A percentile compares a stretch with the other conserved stretches of the same genome.
phyloP scores from a whole-genome alignment of 2,113 vertebrate genomes.

The Indri indri region DNA sequence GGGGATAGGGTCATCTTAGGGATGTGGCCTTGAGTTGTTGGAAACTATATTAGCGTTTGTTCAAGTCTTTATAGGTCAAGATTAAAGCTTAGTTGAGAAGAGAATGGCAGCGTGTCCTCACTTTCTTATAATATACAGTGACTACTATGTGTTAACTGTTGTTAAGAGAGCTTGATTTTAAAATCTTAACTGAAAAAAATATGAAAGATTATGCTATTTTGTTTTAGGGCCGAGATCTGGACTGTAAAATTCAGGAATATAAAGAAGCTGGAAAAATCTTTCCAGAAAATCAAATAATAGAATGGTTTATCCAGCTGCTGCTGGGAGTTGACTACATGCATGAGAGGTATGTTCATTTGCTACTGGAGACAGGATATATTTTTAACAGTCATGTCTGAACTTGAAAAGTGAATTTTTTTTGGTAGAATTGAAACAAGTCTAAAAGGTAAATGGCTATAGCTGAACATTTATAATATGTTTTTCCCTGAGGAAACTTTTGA shows the following conservation, averaged over 20 bases:
- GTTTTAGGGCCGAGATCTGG: slow-evolving; percentile 90
- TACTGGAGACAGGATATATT: neutral
- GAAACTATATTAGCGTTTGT: neutral
- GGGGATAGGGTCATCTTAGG: neutral
- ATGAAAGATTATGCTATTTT: slow-evolving; percentile 50
- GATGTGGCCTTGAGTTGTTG: neutral
- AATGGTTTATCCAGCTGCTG: slow-evolving; percentile 91
- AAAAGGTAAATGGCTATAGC: neutral
- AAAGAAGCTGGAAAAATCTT: slow-evolving; percentile 84
- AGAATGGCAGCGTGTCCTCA: neutral
- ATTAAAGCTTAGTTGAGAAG: neutral
- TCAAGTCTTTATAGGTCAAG: neutral
- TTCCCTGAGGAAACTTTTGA: neutral
- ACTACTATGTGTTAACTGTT: neutral
- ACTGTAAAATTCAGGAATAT: slow-evolving; percentile 89
- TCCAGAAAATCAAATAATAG: slow-evolving; percentile 86
- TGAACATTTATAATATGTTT: neutral
- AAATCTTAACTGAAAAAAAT: slow-evolving; percentile 9
- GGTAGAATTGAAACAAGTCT: neutral
- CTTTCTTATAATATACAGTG: neutral
- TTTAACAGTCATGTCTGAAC: neutral
- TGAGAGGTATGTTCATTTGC: slow-evolving; percentile 86
- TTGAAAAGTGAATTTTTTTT: slow-evolving; percentile 35
- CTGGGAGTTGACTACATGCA: slow-evolving; percentile 92
- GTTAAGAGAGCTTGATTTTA: neutral